phyloP scores from a whole-genome alignment of 2,888 invertebrate genomes.

The Pyralis farinalis region DNA sequence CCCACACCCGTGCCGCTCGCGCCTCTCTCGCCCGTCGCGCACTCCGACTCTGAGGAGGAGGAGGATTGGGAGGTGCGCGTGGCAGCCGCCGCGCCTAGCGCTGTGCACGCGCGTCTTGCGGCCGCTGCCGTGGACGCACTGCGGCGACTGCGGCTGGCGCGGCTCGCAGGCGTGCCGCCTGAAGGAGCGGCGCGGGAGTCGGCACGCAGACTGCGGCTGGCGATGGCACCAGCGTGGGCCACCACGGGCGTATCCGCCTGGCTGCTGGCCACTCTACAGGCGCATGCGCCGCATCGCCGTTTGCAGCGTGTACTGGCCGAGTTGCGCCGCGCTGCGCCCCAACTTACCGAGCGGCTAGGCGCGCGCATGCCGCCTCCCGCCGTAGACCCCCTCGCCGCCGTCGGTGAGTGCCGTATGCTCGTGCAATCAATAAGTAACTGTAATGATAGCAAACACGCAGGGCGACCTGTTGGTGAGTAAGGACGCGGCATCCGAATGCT shows the following conservation, averaged over 20 bases:
- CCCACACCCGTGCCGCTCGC: constrained; percentile 18
- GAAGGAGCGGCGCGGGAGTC: constrained; percentile 20
- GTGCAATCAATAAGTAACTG: too few relatives aligned
- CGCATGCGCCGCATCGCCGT: constrained; percentile 28
- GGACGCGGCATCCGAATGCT: too few relatives aligned
- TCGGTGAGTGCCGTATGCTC: background rate
- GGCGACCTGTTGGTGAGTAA: too few relatives aligned
- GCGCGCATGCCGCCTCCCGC: constrained; percentile 11
- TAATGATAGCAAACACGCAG: too few relatives aligned
- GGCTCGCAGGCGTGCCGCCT: constrained; percentile 25
- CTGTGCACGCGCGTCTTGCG: constrained; percentile 40
- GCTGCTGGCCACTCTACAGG: constrained; percentile 40
- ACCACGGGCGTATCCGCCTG: constrained; percentile 35
- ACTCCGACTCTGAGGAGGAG: constrained; percentile 13
- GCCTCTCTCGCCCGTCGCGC: constrained; percentile 15
- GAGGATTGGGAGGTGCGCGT: constrained; percentile 45
- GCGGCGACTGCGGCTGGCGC: constrained; percentile 38
- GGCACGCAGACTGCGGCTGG: constrained; percentile 36
- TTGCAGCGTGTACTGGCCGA: constrained; percentile 24
- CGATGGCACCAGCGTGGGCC: constrained; percentile 27
- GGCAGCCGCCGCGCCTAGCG: constrained; percentile 35
- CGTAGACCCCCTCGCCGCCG: constrained; percentile 5
- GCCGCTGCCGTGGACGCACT: constrained; percentile 29
- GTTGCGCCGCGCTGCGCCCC: constrained; percentile 40
- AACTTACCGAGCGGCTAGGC: constrained; percentile 35